Percentiles rank a stretch among this genome's conserved stretches.
Evolutionary conservation across 92 coral and sea anemone species (phyloP).

Genomic region (Porites rus): DNA sequence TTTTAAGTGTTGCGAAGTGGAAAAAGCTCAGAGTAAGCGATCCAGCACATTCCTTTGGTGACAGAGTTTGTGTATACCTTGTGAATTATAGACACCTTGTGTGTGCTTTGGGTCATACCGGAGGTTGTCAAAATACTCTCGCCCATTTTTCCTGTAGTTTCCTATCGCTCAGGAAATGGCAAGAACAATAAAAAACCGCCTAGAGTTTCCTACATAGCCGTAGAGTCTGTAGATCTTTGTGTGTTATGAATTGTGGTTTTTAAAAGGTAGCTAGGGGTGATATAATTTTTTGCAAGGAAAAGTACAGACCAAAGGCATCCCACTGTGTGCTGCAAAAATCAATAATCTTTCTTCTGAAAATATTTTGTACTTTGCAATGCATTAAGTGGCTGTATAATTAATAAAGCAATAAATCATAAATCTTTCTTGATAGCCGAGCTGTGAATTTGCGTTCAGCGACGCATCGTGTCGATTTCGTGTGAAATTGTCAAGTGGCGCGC

Average conservation of each 20-base stretch:
- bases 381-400: neutral
- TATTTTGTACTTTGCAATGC: neutral
- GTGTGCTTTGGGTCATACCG: neutral
- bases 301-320: neutral
- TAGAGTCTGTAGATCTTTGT: neutral
- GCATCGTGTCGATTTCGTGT: neutral
- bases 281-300: neutral
- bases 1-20: neutral
- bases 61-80: neutral
- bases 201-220: constrained; percentile 40
- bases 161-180: constrained; percentile 41
- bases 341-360: neutral
- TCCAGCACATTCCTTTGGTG: neutral
- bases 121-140: constrained; percentile 11
- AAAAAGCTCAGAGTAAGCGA: neutral
- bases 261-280: neutral
- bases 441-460: neutral
- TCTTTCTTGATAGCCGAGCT: neutral
- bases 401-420: neutral
- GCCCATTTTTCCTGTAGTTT: constrained; percentile 15
- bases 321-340: neutral
- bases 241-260: constrained; percentile 16
- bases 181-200: constrained; percentile 28
- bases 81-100: neutral
- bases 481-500: constrained; percentile 3